A percentile compares a stretch with the other conserved stretches of the same genome.
These are phyloP conservation scores for Euthynnus affinis DNA, from an alignment of 2,797 vertebrate genomes.

Conservation along the genomic window DNA sequence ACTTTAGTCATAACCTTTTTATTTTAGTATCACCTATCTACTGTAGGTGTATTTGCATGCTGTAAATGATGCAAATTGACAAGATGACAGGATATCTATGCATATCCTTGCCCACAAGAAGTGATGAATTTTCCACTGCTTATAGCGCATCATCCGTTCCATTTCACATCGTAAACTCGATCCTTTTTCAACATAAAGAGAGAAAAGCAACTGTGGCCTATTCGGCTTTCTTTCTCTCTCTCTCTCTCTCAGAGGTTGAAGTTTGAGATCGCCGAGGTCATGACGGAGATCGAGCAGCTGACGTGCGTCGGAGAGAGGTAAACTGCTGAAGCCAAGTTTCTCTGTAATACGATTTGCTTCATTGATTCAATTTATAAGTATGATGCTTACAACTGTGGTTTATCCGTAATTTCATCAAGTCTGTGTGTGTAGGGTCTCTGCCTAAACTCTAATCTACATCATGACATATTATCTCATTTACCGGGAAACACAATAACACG, in stretches of 20 bases:
- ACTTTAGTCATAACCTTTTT: no score
- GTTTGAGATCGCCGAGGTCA: conserved; percentile 97
- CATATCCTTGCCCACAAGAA: not conserved
- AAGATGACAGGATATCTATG: not conserved
- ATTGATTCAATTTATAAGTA: not conserved
- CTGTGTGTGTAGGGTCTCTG: not conserved
- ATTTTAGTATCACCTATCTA: not conserved
- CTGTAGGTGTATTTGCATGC: conserved; percentile 57
- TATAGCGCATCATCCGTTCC: not conserved
- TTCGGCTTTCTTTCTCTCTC: conserved; percentile 24
- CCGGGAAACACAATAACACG: not conserved
- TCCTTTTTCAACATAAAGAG: not conserved
- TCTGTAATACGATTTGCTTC: not conserved
- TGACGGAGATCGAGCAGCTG: conserved; percentile 98
- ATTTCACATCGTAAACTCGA: not conserved
- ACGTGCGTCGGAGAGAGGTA: conserved; percentile 96
- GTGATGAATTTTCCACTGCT: not conserved
- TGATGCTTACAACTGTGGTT: not conserved
- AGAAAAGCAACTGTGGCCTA: not conserved
- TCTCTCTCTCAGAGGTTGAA: conserved; percentile 91
- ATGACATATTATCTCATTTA: not conserved
- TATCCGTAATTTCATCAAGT: not conserved
- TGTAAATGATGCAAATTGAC: conserved; percentile 56
- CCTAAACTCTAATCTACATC: not conserved
- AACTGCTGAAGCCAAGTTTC: conserved; percentile 34